phyloP scores from a whole-genome alignment of 64 coral and sea anemone genomes.

The Montipora sp. region DNA sequence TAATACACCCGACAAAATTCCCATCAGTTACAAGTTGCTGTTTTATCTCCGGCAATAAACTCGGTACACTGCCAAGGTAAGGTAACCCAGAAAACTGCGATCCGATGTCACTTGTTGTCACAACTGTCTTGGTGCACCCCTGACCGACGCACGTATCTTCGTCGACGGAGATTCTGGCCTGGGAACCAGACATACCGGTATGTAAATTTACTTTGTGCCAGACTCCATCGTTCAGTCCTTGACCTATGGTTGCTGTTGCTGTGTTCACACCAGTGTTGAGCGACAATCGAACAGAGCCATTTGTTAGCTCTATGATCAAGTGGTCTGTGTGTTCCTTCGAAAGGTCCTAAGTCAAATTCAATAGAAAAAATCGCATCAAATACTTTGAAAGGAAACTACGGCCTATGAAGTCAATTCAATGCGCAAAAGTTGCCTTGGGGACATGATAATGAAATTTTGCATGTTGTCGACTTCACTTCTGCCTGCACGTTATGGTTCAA shows the following conservation, averaged over 20 bases:
- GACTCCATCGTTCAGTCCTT: conserved; percentile 64
- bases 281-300: conserved; percentile 81
- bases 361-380: background rate
- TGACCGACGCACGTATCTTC: conserved; percentile 25
- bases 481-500: too few relatives aligned
- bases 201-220: conserved; percentile 64
- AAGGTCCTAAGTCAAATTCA: conserved; percentile 54
- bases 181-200: conserved; percentile 3
- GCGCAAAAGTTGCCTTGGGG: too few relatives aligned
- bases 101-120: conserved; percentile 20
- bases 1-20: conserved; percentile 91
- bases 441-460: too few relatives aligned
- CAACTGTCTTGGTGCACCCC: conserved; percentile 54
- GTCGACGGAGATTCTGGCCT: conserved; percentile 60
- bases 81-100: conserved; percentile 16
- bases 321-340: conserved; percentile 77
- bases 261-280: conserved; percentile 79
- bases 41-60: conserved; percentile 48
- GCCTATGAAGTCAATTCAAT: too few relatives aligned
- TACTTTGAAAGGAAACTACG: background rate
- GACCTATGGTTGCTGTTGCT: conserved; percentile 48
- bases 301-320: conserved; percentile 74
- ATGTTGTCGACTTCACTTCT: too few relatives aligned
- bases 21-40: conserved; percentile 61
- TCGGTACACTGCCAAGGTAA: conserved; percentile 69